These are phyloP conservation scores for Bolborhynchus lineola DNA, from an alignment of 2,113 vertebrate genomes.

Conservation along the genomic window DNA sequence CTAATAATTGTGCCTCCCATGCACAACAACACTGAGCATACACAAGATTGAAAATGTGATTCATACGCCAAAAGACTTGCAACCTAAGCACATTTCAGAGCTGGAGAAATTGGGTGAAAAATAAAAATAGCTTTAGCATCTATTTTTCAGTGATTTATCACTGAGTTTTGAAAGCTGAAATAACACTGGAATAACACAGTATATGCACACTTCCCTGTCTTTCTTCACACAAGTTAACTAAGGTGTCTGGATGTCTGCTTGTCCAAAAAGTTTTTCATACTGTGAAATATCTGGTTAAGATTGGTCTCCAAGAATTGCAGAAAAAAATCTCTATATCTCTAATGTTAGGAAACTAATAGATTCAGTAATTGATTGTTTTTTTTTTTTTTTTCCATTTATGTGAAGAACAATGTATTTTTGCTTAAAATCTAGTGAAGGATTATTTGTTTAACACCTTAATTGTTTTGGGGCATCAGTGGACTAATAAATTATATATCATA, in stretches of 20 bases:
- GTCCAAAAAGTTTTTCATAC: neutral
- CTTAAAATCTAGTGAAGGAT: neutral
- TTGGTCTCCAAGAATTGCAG: neutral
- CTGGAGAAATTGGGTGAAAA: neutral
- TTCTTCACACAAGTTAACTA: neutral
- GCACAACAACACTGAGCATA: accelerated
- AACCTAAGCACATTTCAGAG: neutral
- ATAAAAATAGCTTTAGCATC: neutral
- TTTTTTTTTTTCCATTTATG: neutral
- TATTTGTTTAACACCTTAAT: neutral
- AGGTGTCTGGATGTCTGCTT: neutral
- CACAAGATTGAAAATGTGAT: neutral
- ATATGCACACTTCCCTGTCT: neutral
- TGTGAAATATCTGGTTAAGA: neutral
- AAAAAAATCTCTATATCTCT: neutral
- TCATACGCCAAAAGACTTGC: neutral
- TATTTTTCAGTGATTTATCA: constrained; percentile 17
- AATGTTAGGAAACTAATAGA: neutral
- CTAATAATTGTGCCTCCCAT: accelerated
- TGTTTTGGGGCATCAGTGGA: neutral
- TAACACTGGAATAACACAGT: neutral
- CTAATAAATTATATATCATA: neutral
- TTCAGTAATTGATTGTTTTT: neutral
- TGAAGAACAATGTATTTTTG: neutral
- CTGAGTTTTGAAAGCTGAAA: neutral